Evolutionary conservation across 2,797 vertebrate species (phyloP).

Genomic region (Gephyroberyx darwinii): DNA sequence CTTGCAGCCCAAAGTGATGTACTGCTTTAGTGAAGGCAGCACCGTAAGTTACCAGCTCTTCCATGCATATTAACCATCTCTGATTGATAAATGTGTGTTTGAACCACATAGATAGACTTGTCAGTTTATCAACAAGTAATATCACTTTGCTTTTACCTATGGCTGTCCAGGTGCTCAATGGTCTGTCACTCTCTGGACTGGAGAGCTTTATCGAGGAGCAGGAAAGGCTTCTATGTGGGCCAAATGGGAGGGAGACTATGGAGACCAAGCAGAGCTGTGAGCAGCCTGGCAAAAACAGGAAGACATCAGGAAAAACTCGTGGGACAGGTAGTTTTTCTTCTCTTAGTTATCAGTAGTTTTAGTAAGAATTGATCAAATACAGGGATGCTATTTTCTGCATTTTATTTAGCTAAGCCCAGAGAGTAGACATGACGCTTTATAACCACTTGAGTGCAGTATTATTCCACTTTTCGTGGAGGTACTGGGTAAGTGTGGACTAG

Average conservation of each 20-base stretch:
- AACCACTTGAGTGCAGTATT: slow-evolving; percentile 66
- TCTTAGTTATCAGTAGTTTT: neutral
- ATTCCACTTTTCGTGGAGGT: slow-evolving; percentile 16
- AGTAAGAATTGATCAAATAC: neutral
- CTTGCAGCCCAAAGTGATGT: slow-evolving; percentile 86
- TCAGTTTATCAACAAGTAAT: neutral
- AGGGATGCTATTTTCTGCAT: neutral
- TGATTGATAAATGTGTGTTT: neutral
- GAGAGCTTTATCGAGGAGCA: slow-evolving; percentile 90
- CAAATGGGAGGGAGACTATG: slow-evolving; percentile 54
- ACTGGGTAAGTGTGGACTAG: neutral
- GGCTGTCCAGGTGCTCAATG: slow-evolving; percentile 81
- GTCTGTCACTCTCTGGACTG: slow-evolving; percentile 83
- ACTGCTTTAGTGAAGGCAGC: slow-evolving; percentile 85
- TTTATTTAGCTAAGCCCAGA: neutral
- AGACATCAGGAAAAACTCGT: slow-evolving; percentile 58
- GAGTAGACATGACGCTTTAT: neutral
- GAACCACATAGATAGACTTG: neutral
- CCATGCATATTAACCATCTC: neutral
- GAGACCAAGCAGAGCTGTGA: slow-evolving; percentile 46
- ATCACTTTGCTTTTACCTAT: slow-evolving; percentile 3
- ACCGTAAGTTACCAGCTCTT: slow-evolving; percentile 79
- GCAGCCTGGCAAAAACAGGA: slow-evolving; percentile 43
- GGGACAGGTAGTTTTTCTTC: slow-evolving; percentile 69
- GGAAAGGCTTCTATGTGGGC: slow-evolving; percentile 80